phyloP scores from a whole-genome alignment of 1,140 invertebrate species.

The Schmidtea mediterranea region DNA sequence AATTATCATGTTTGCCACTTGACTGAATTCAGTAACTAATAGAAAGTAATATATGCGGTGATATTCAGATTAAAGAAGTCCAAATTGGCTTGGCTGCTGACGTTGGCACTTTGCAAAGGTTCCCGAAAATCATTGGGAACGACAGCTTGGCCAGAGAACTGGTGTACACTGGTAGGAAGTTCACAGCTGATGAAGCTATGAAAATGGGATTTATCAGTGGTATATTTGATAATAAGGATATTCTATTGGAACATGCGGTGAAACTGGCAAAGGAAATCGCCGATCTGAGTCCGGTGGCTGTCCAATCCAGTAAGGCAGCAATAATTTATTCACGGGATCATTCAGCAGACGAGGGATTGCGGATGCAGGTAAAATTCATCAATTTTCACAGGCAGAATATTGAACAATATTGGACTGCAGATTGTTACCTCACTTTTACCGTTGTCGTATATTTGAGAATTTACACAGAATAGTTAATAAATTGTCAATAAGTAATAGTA shows the following conservation, averaged over 20 bases:
- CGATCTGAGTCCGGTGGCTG: slow-evolving; percentile 65
- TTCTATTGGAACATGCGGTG: slow-evolving; percentile 39
- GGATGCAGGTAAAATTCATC: too few species aligned
- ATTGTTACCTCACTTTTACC: too few species aligned
- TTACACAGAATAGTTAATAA: too few species aligned
- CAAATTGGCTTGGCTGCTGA: slow-evolving; percentile 61
- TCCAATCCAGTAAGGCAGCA: slow-evolving; percentile 57
- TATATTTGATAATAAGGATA: slow-evolving; percentile 40
- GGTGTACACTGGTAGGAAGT: slow-evolving; percentile 53
- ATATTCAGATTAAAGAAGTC: slow-evolving; percentile 19
- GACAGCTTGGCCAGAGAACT: slow-evolving; percentile 59
- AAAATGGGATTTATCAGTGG: slow-evolving; percentile 27
- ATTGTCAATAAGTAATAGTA: too few species aligned
- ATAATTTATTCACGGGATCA: slow-evolving; percentile 62
- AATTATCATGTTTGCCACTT: too few species aligned
- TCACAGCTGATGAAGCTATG: slow-evolving; percentile 48
- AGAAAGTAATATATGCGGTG: too few species aligned
- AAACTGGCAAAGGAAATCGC: slow-evolving; percentile 47
- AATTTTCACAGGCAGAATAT: too few species aligned
- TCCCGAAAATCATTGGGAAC: slow-evolving; percentile 70
- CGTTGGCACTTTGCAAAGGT: slow-evolving; percentile 63
- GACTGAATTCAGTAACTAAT: too few species aligned
- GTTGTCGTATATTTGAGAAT: too few species aligned
- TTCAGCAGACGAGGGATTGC: slow-evolving; percentile 47
- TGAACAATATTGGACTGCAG: too few species aligned